These are phyloP conservation scores for Girardinus metallicus DNA, from an alignment of 2,797 vertebrate species.

Conservation along the genomic window DNA sequence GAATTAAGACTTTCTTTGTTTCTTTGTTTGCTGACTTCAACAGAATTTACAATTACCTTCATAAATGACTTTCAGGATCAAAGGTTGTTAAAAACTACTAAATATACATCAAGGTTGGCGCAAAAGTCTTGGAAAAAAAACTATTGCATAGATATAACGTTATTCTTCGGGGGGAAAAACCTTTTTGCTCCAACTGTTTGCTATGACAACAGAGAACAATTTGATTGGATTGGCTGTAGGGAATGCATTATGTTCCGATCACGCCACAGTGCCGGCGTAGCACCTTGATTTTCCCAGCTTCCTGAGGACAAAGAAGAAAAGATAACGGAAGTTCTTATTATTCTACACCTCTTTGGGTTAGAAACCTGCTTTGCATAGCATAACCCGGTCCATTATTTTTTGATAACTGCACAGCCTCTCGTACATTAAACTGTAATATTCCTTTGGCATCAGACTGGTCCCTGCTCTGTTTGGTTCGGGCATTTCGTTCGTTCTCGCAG, in stretches of 20 bases:
- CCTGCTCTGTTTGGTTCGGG: not conserved
- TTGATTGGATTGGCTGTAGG: constrained; percentile 19
- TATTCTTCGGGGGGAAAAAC: not conserved
- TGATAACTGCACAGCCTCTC: constrained; percentile 34
- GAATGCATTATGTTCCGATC: constrained; percentile 9
- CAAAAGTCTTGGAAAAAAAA: not conserved
- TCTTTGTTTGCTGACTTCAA: not conserved
- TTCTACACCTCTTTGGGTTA: constrained; percentile 14
- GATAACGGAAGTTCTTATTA: constrained; percentile 18
- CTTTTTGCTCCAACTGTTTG: not conserved
- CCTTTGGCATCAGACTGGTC: constrained; percentile 3
- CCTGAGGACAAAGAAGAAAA: constrained; percentile 19
- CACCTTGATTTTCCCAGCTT: constrained; percentile 6
- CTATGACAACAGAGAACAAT: constrained; percentile 6
- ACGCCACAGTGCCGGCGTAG: not conserved
- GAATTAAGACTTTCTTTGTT: not conserved
- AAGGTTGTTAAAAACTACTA: not conserved
- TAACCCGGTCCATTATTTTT: constrained; percentile 19
- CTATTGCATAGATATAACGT: not conserved
- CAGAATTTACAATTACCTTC: not conserved
- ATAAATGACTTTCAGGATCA: not conserved
- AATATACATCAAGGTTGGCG: not conserved
- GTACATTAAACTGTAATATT: constrained; percentile 22
- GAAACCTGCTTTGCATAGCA: constrained; percentile 11
- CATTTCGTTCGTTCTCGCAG: not conserved